These are phyloP conservation scores for Ophion ellenae DNA, from an alignment of 2,888 invertebrate species.

Conservation along the genomic window DNA sequence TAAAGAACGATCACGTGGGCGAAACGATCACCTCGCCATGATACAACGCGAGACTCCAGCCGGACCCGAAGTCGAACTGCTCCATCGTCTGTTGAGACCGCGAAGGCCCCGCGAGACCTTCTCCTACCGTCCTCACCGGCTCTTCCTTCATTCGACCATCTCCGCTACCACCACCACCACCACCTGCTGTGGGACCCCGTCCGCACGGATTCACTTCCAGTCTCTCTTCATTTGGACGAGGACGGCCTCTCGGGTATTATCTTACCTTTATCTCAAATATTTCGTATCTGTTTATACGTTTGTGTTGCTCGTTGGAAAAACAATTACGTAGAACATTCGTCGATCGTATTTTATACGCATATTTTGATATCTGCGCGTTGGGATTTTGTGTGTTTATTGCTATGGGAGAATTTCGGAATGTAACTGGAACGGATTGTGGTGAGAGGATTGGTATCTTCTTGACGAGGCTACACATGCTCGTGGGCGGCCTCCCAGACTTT, in stretches of 20 bases:
- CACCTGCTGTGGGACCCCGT: conserved; percentile 64
- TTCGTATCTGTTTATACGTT: conserved; percentile 2
- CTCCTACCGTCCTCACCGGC: conserved; percentile 57
- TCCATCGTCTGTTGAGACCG: conserved; percentile 70
- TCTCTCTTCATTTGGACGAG: conserved; percentile 38
- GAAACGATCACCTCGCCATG: conserved; percentile 68
- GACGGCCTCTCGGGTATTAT: conserved; percentile 12
- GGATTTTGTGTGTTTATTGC: neutral
- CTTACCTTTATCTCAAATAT: conserved; percentile 28
- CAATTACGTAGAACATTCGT: neutral
- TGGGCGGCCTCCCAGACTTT: conserved; percentile 2
- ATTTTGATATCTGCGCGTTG: neutral
- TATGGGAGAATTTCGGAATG: neutral
- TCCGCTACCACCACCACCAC: conserved; percentile 63
- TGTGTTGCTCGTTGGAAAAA: too few relatives aligned
- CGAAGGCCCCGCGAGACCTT: conserved; percentile 72
- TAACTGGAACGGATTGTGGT: conserved; percentile 2
- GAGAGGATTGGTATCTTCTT: neutral
- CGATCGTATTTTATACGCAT: neutral
- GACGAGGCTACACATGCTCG: neutral
- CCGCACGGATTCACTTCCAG: conserved; percentile 29
- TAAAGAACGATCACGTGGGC: conserved; percentile 17
- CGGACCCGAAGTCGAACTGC: conserved; percentile 74
- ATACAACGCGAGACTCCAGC: conserved; percentile 69
- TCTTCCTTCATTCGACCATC: conserved; percentile 64